Evolutionary conservation across 1,140 invertebrate genomes (phyloP).

Genomic region (Drusus annulatus): DNA sequence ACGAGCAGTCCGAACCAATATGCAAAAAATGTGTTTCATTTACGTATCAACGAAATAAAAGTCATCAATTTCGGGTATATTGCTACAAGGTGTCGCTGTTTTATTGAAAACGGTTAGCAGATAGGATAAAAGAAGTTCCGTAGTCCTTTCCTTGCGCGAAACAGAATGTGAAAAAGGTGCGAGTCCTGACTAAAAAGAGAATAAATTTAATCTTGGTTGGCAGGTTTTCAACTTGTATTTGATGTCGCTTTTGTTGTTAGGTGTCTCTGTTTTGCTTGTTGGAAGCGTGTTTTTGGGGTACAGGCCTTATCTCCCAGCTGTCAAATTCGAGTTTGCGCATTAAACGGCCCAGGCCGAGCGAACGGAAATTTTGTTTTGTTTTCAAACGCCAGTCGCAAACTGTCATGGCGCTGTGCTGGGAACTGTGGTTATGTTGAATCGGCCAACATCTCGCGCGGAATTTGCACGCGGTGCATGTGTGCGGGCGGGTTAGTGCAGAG

Average conservation of each 20-base stretch:
- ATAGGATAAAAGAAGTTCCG: background rate
- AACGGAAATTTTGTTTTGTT: conserved; percentile 42
- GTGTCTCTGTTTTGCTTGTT: background rate
- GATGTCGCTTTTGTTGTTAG: background rate
- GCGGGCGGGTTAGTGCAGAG: background rate
- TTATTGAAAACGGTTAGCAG: no score
- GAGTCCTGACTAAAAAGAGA: background rate
- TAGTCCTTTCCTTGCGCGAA: conserved; percentile 11
- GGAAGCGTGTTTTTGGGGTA: no score
- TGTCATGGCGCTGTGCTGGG: conserved; percentile 39
- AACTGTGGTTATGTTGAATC: conserved; percentile 29
- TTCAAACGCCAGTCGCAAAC: conserved; percentile 34
- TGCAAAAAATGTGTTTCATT: no score
- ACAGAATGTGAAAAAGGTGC: background rate
- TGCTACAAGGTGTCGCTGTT: no score
- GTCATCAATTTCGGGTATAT: no score
- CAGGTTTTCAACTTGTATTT: background rate
- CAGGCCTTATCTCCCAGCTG: conserved; percentile 16
- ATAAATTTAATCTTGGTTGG: background rate
- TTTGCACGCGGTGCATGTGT: background rate
- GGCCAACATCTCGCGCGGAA: background rate
- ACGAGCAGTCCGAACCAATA: no score
- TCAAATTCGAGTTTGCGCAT: conserved; percentile 29
- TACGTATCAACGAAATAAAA: no score
- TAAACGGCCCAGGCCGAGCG: conserved; percentile 15